Percentiles rank a stretch among this genome's conserved stretches.
phyloP scores from a whole-genome alignment of 2,888 invertebrate genomes.

The Mythimna albipuncta region DNA sequence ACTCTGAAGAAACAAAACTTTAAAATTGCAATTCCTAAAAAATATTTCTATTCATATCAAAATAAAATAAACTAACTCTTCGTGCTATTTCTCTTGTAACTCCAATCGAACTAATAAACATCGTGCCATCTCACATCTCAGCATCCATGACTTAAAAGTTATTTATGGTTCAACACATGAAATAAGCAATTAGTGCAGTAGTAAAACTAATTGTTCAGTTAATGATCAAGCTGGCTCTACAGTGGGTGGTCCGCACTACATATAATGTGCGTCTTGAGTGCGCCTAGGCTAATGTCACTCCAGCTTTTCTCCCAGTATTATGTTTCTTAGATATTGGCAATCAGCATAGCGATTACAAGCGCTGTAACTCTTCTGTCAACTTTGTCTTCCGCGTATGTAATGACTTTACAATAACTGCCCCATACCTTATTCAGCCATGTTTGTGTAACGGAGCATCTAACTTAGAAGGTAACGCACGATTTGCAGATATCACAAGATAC shows the following conservation, averaged over 20 bases:
- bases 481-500: conserved; percentile 71
- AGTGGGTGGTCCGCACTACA: conserved; percentile 68
- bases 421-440: conserved; percentile 69
- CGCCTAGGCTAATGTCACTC: conserved; percentile 74
- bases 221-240: conserved; percentile 64
- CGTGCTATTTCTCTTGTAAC: neutral
- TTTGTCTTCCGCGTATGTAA: conserved; percentile 66
- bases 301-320: conserved; percentile 69
- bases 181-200: conserved; percentile 49
- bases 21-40: neutral
- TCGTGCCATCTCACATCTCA: neutral
- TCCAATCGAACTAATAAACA: conserved; percentile 18
- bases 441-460: conserved; percentile 67
- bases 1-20: neutral
- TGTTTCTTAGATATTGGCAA: conserved; percentile 73
- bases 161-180: conserved; percentile 41
- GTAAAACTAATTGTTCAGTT: conserved; percentile 70
- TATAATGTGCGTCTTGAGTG: conserved; percentile 69
- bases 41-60: neutral
- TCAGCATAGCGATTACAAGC: conserved; percentile 71
- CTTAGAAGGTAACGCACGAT: conserved; percentile 65
- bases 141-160: conserved; percentile 21
- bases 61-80: conserved; percentile 4
- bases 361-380: conserved; percentile 71
- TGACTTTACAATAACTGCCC: conserved; percentile 71